phyloP scores from a whole-genome alignment of 2,888 invertebrate genomes.

The Psococerastis gibbosa region DNA sequence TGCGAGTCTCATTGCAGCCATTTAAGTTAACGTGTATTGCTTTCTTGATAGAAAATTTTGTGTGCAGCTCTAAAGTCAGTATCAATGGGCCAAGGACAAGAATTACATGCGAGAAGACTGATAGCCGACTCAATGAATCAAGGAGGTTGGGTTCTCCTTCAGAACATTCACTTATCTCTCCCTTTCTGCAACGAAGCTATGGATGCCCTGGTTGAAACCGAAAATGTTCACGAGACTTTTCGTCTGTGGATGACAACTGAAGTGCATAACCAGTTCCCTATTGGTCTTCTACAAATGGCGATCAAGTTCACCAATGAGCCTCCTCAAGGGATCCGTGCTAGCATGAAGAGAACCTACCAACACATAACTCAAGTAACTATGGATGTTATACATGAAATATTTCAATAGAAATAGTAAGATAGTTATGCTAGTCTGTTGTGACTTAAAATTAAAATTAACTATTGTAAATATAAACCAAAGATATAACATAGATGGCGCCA shows the following conservation, averaged over 20 bases:
- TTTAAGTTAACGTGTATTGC: too few species aligned
- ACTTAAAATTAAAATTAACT: too few species aligned
- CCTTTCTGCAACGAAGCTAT: slow-evolving; percentile 86
- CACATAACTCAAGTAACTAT: slow-evolving; percentile 43
- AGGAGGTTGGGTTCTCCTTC: slow-evolving; percentile 87
- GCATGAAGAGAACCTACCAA: slow-evolving; percentile 86
- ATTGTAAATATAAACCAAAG: too few species aligned
- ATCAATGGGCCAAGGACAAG: slow-evolving; percentile 97
- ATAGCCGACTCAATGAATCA: slow-evolving; percentile 45
- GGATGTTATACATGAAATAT: background rate
- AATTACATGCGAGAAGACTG: slow-evolving; percentile 63
- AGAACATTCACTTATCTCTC: slow-evolving; percentile 90
- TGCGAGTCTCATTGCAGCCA: too few species aligned
- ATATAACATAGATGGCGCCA: too few species aligned
- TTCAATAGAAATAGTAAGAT: too few species aligned
- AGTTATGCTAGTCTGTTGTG: too few species aligned
- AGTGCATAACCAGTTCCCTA: slow-evolving; percentile 84
- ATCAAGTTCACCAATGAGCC: slow-evolving; percentile 97
- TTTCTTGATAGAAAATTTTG: too few species aligned
- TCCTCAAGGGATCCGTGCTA: slow-evolving; percentile 85
- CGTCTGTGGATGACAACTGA: slow-evolving; percentile 91
- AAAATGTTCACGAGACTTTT: slow-evolving; percentile 63
- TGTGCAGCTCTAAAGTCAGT: slow-evolving; percentile 55
- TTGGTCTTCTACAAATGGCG: slow-evolving; percentile 69
- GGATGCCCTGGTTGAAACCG: slow-evolving; percentile 71